Base-by-base conservation (phyloP, 1,140 invertebrate genomes). In the Cydia fagiglandana region DNA sequence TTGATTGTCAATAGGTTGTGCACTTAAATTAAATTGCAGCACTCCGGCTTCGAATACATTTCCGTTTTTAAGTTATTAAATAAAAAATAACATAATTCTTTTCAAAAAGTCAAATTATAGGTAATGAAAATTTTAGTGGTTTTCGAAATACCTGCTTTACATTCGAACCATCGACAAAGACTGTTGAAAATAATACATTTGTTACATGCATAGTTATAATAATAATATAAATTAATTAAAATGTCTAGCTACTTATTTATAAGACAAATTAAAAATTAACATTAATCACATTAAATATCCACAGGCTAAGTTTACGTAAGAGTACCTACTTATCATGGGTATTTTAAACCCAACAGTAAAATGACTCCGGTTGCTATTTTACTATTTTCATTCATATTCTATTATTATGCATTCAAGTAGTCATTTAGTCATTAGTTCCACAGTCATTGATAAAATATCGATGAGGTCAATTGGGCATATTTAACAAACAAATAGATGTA, bases 191-290 rank as follows among this genome's bases (percentile, higher is more conserved):
- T 0, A 0, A 7, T 56, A 56, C 53, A 17, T 17, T 56, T 56
- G 53, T 0, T n/a, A 17, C 7, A 13, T 7, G 7, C 15, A 15
- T 9, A n/a, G 5, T 4, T 56, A 56, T 61, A 12, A 24, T 45
- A 38, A 38, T 70, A 70, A 17, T 70, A 70, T 70, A 70, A 70
- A 70, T 70, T 70, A 70, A 38, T 70, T 70, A 70, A 41, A 38
- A 70, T 7, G 24, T 70, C 66, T 70, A 70, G 15, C 66, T 70
- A 70, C n/a, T 70, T 17, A 70, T 28, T 70, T 17, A 24, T 17
- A 17, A 45, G 17, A 38, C 34, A 70, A 70, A 70, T 70, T 20
- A 70, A 41, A 70, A 70, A 70, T 10, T 70, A 70, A 45, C 34
- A 70, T 17, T 70, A 70, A 70, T 70, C 66, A 70, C 66, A 61